Percentiles rank a stretch among this genome's conserved stretches.
Conservation (phyloP, 2,888 invertebrate genomes). For the Melanargia galathea region DNA sequence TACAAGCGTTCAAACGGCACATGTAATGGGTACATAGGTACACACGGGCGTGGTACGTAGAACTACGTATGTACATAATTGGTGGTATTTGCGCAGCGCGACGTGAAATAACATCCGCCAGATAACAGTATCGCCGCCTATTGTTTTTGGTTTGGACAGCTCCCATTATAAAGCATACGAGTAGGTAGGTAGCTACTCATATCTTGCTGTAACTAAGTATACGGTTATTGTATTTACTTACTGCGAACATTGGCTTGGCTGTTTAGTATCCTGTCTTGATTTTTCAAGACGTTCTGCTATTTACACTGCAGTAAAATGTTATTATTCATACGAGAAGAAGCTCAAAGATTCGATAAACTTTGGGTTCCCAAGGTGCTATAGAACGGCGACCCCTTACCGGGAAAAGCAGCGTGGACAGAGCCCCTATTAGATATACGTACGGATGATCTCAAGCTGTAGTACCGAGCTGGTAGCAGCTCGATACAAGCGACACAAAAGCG, state of each 20-base stretch:
- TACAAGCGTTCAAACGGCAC: neutral
- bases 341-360: no score
- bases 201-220: conserved; percentile 19
- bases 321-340: no score
- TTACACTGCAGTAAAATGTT: no score
- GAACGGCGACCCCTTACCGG: no score
- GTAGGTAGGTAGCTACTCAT: neutral
- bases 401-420: no score
- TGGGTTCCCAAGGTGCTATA: no score
- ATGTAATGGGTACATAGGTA: conserved; percentile 15
- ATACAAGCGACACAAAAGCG: no score
- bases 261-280: no score
- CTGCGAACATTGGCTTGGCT: neutral
- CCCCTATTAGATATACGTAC: no score
- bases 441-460: no score
- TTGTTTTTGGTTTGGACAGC: conserved; percentile 43
- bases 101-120: conserved; percentile 70
- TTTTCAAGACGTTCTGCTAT: no score
- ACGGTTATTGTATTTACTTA: conserved; percentile 6
- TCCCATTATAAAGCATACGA: conserved; percentile 19
- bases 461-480: no score
- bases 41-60: conserved; percentile 39
- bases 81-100: conserved; percentile 60
- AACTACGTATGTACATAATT: conserved; percentile 44
- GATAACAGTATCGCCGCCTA: conserved; percentile 53